These are phyloP conservation scores for Melipona bicolor DNA, from an alignment of 2,888 invertebrate genomes.

Conservation along the genomic window DNA sequence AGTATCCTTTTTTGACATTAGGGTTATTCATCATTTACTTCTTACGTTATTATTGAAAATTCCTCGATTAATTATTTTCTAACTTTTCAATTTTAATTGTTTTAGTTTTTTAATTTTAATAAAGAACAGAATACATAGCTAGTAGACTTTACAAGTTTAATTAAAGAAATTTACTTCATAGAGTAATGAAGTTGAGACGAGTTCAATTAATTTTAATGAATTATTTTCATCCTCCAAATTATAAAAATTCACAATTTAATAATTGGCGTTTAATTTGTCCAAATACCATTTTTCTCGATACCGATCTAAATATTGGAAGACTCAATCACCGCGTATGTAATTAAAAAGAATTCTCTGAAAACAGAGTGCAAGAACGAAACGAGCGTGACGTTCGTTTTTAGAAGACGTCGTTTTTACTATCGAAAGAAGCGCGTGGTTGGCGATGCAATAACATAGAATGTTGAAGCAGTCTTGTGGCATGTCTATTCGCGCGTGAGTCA, in stretches of 20 bases:
- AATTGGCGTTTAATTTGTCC: no score
- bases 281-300: no score
- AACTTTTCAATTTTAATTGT: neutral
- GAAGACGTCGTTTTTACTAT: neutral
- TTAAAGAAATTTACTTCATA: no score
- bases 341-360: neutral
- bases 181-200: no score
- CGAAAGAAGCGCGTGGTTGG: neutral
- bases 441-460: neutral
- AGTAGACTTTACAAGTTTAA: no score
- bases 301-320: neutral
- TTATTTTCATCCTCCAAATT: no score
- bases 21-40: neutral
- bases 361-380: neutral
- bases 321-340: neutral
- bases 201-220: no score
- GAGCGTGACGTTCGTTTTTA: neutral
- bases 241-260: no score
- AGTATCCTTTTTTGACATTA: neutral
- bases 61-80: neutral
- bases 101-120: neutral
- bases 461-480: neutral
- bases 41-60: neutral
- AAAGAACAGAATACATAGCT: no score
- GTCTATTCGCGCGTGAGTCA: conserved; percentile 1